Evolutionary conservation across 2,113 vertebrate species (phyloP), one percentile per base, ranked within the genome.

Genomic region (Trogon melanurus): DNA sequence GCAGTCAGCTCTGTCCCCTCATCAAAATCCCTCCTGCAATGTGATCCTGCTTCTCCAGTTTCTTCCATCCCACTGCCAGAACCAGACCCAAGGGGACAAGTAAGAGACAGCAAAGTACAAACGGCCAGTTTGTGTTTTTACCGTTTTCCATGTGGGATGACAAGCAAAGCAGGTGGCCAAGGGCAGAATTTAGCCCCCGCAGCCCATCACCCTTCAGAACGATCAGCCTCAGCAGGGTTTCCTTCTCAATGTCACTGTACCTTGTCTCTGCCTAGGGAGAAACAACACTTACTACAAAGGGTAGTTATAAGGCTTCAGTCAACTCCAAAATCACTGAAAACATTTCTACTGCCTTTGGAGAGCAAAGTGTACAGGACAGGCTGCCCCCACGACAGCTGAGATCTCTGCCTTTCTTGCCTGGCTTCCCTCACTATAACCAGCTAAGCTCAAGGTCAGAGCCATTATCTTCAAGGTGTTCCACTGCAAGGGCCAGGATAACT

Each of bases 31-130:
- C 48, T 90, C 29, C 54, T 34, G 88, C 71, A 91, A 96, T 41
- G n/a, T 70, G 85, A 96, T 78, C 48, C 67, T 3, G 0, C 9
- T n/a, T 96, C 92, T 96, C 76, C 29, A 50, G 60, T 95, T 94
- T 91, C 80, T 88, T 45, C 34, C 45, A 80, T 74, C 64, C 36
- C 45, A 26, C 61, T 86, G 72, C 69, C 92, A 96, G 85, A 83
- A 88, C 16, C 44, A 84, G 56, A 75, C 23, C 45, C 12, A 2
- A 76, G 95, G 75, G 54, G 47, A 13, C 47, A 82, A 88, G 51
- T n/a, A 62, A 58, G 30, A 19, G 23, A 85, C 18, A 88, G 75
- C 1, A 2, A 70, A 34, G 29, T 53, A 64, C 73, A 85, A 90
- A 91, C 34, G 21, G 13, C 57, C 72, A 53, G 5, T 90, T 88